Conservation (phyloP, 2,113 vertebrate species). For the Aphyosemion australe region DNA sequence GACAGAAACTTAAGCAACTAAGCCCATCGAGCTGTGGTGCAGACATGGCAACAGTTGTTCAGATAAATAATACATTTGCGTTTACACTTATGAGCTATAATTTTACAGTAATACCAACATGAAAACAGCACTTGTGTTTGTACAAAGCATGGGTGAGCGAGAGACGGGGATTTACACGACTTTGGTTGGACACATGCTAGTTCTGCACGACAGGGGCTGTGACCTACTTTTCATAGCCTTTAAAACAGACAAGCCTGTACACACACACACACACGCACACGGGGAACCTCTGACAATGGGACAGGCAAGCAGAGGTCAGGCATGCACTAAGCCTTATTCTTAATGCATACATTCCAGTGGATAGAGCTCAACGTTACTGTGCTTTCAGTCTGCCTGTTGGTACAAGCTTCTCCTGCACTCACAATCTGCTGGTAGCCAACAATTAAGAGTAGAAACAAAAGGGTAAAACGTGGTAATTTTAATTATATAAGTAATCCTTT, state of each 20-base stretch:
- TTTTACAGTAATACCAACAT: slow-evolving; percentile 1
- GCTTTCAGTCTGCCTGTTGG: slow-evolving; percentile 65
- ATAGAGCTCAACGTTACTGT: slow-evolving; percentile 57
- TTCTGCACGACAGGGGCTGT: slow-evolving; percentile 56
- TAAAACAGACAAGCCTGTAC: slow-evolving; percentile 7
- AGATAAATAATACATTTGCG: background rate
- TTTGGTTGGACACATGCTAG: slow-evolving; percentile 61
- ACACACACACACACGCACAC: background rate
- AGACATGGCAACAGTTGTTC: background rate
- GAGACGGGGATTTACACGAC: slow-evolving; percentile 30
- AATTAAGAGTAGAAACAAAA: slow-evolving; percentile 16
- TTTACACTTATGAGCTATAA: background rate
- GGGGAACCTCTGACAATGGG: slow-evolving; percentile 60
- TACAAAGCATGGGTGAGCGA: slow-evolving; percentile 16
- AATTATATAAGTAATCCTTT: slow-evolving; percentile 5
- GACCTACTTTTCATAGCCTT: slow-evolving; percentile 73
- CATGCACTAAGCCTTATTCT: slow-evolving; percentile 71
- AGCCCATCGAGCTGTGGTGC: background rate
- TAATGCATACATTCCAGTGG: slow-evolving; percentile 74
- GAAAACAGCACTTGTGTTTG: slow-evolving; percentile 1
- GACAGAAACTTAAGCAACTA: background rate
- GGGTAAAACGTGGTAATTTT: slow-evolving; percentile 12
- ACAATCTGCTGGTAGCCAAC: slow-evolving; percentile 44
- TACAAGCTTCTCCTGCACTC: slow-evolving; percentile 65
- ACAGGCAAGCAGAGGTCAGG: slow-evolving; percentile 68